Evolutionary conservation across 2,888 invertebrate genomes (phyloP).

Genomic region (Eupsilia transversa): DNA sequence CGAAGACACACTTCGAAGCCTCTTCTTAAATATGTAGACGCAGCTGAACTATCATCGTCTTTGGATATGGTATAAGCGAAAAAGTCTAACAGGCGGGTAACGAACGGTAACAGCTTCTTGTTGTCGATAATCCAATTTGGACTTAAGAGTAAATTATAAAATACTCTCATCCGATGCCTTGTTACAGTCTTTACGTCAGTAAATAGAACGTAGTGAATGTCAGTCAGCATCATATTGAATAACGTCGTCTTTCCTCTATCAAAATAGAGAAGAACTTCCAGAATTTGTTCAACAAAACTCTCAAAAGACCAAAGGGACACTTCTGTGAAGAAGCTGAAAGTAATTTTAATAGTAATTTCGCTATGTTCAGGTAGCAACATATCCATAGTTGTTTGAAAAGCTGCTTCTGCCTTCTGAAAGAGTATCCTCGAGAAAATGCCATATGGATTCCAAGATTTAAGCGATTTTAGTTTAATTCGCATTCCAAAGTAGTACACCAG

Average conservation of each 20-base stretch:
- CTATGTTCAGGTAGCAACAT: slow-evolving; percentile 77
- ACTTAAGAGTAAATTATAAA: slow-evolving; percentile 87
- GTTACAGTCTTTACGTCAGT: slow-evolving; percentile 77
- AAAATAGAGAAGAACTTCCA: slow-evolving; percentile 78
- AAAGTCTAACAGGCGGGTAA: slow-evolving; percentile 86
- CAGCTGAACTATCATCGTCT: slow-evolving; percentile 64
- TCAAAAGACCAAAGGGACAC: slow-evolving; percentile 78
- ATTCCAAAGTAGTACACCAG: slow-evolving; percentile 81
- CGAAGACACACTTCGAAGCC: slow-evolving; percentile 90
- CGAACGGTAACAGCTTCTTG: slow-evolving; percentile 79
- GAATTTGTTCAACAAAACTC: slow-evolving; percentile 78
- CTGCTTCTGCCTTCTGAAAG: slow-evolving; percentile 76
- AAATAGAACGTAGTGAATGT: slow-evolving; percentile 77
- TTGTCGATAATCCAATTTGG: slow-evolving; percentile 85
- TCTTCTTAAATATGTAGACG: slow-evolving; percentile 82
- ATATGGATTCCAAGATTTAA: slow-evolving; percentile 71
- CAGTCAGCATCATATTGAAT: slow-evolving; percentile 79
- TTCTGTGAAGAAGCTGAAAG: slow-evolving; percentile 76
- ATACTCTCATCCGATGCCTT: slow-evolving; percentile 85
- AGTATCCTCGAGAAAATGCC: slow-evolving; percentile 65
- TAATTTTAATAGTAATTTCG: slow-evolving; percentile 75
- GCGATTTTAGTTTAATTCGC: slow-evolving; percentile 75
- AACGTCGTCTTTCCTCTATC: slow-evolving; percentile 75
- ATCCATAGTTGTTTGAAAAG: slow-evolving; percentile 77
- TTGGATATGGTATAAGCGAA: slow-evolving; percentile 83